phyloP scores from a whole-genome alignment of 37 sponge, comb jelly and placozoan species.

The Ianthella basta region DNA sequence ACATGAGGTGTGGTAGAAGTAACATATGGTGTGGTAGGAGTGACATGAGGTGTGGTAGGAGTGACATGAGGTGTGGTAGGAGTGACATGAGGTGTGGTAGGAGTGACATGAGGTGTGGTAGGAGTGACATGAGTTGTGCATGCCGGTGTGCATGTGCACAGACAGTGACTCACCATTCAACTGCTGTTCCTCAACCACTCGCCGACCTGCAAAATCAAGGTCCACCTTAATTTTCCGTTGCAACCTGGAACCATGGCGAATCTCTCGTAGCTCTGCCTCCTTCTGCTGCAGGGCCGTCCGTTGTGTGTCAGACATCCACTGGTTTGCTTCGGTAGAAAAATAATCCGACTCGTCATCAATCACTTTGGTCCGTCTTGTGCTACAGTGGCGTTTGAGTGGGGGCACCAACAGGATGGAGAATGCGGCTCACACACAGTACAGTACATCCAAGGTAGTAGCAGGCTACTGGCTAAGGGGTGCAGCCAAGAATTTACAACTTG shows the following conservation, averaged over 20 bases:
- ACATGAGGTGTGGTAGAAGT: too few relatives aligned
- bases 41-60: not conserved
- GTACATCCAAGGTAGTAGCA: too few relatives aligned
- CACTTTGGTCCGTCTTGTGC: conserved; percentile 77
- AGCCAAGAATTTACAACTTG: too few relatives aligned
- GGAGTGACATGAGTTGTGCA: too few relatives aligned
- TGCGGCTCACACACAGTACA: not conserved
- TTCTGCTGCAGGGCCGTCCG: conserved; percentile 53
- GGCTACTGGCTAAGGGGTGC: too few relatives aligned
- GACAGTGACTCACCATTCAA: conserved; percentile 36
- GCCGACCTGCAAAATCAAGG: conserved; percentile 91
- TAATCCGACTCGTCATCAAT: conserved; percentile 94
- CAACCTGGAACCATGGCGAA: conserved; percentile 54
- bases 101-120: too few relatives aligned
- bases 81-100: too few relatives aligned
- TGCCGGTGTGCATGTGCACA: too few relatives aligned
- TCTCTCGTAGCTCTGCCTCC: conserved; percentile 64
- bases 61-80: not conserved
- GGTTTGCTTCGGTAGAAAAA: conserved; percentile 71
- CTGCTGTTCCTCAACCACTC: conserved; percentile 62
- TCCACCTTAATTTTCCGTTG: conserved; percentile 53
- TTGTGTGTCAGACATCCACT: conserved; percentile 77
- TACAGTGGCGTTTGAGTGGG: not conserved
- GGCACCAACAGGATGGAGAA: not conserved
- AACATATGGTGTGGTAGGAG: too few relatives aligned